Evolutionary conservation across 2,113 vertebrate genomes (phyloP).

Genomic region (Coracopsis vasa): DNA sequence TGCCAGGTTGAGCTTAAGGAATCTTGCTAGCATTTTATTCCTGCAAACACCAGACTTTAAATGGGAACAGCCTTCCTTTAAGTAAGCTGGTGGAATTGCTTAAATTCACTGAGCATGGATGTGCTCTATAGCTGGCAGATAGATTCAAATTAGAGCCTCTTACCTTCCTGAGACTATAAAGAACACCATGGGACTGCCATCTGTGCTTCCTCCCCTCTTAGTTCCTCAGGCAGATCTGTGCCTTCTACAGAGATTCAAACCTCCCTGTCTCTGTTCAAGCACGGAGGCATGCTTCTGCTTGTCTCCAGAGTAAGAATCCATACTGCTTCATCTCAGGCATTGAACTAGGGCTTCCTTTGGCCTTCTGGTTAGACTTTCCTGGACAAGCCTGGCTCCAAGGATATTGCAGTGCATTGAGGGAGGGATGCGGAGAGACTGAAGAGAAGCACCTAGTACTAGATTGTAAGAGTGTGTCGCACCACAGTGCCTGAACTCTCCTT

Average conservation of each 20-base stretch:
- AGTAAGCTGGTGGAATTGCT: background rate
- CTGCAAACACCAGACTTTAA: background rate
- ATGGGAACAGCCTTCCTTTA: background rate
- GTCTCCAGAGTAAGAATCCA: background rate
- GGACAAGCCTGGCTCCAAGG: background rate
- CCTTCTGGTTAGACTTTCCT: background rate
- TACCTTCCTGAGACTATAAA: background rate
- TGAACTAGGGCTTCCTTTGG: background rate
- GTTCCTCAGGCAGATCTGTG: background rate
- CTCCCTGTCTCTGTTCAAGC: background rate
- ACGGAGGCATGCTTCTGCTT: background rate
- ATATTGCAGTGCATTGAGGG: background rate
- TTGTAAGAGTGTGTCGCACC: background rate
- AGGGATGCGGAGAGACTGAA: background rate
- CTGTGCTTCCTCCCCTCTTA: background rate
- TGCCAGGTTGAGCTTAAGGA: slow-evolving; percentile 29
- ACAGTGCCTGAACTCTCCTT: background rate
- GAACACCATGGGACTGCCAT: background rate
- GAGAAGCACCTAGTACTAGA: background rate
- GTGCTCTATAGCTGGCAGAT: background rate
- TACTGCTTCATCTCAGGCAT: background rate
- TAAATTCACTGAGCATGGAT: background rate
- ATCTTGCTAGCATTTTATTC: background rate
- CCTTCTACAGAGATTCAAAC: background rate
- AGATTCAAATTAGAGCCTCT: background rate